phyloP scores from a whole-genome alignment of 2,113 vertebrate genomes.

The Pluvianellus socialis region DNA sequence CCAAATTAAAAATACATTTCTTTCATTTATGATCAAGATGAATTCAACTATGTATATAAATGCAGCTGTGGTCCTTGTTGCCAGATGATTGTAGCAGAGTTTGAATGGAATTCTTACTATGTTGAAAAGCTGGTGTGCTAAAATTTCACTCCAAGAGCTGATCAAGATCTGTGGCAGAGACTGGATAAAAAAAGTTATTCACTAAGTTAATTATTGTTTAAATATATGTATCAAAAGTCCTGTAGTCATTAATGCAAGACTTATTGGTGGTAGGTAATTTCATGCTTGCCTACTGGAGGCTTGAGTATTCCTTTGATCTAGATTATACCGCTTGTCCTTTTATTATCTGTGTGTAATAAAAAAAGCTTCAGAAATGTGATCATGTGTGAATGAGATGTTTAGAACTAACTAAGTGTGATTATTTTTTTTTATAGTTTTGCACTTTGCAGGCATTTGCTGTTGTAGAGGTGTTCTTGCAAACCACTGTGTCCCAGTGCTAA shows the following conservation, averaged over 20 bases:
- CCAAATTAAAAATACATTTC: not conserved
- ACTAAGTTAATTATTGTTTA: not conserved
- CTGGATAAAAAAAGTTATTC: not conserved
- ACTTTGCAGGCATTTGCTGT: not conserved
- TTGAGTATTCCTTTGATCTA: not conserved
- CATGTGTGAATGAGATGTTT: not conserved
- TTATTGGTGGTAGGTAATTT: not conserved
- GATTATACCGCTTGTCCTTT: not conserved
- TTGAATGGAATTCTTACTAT: not conserved
- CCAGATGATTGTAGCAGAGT: not conserved
- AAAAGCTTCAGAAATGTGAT: not conserved
- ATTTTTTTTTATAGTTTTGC: not conserved
- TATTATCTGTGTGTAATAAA: not conserved
- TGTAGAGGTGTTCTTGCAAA: not conserved
- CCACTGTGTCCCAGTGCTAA: not conserved
- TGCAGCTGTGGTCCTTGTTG: not conserved
- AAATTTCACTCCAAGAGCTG: not conserved
- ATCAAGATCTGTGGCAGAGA: not conserved
- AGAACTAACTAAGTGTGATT: not conserved
- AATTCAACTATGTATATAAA: not conserved
- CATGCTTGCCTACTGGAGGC: not conserved
- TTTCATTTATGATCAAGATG: not conserved
- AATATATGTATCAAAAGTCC: not conserved
- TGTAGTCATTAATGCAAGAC: not conserved
- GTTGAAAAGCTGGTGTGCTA: not conserved